These are phyloP conservation scores for Phalanger gymnotis DNA, from an alignment of 2,797 vertebrate genomes.

Conservation along the genomic window DNA sequence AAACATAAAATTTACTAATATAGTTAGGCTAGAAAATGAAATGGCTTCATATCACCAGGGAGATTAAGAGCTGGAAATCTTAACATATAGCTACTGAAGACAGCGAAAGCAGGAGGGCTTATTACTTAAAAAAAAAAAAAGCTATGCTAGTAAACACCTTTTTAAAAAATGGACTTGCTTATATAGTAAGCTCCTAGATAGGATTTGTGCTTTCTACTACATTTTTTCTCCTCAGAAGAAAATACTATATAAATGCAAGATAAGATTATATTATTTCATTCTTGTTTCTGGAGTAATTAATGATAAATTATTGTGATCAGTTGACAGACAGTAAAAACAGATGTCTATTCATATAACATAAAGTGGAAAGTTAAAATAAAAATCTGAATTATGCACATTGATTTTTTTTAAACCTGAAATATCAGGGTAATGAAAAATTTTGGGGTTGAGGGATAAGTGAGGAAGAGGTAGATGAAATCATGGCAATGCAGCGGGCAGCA, in stretches of 20 bases:
- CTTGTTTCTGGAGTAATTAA: neutral
- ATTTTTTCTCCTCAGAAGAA: neutral
- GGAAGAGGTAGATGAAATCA: neutral
- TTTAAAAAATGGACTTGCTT: neutral
- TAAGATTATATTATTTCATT: neutral
- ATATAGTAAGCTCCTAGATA: neutral
- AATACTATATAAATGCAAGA: neutral
- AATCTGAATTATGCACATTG: neutral
- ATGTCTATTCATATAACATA: neutral
- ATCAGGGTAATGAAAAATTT: neutral
- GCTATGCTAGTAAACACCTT: conserved; percentile 22
- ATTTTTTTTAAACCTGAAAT: neutral
- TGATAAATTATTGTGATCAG: neutral
- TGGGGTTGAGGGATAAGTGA: neutral
- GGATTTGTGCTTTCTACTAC: neutral
- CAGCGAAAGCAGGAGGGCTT: neutral
- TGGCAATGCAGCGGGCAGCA: neutral
- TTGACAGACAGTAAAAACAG: neutral
- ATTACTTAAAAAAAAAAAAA: conserved; percentile 26
- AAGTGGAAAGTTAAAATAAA: conserved; percentile 11
- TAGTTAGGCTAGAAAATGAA: neutral
- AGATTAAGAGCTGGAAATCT: neutral
- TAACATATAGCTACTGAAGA: neutral
- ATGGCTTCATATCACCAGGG: neutral
- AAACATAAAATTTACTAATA: conserved; percentile 47